A percentile compares a stretch with the other conserved stretches of the same genome.
Evolutionary conservation across 2,113 vertebrate genomes (phyloP).

Genomic region (Myotis brandtii): DNA sequence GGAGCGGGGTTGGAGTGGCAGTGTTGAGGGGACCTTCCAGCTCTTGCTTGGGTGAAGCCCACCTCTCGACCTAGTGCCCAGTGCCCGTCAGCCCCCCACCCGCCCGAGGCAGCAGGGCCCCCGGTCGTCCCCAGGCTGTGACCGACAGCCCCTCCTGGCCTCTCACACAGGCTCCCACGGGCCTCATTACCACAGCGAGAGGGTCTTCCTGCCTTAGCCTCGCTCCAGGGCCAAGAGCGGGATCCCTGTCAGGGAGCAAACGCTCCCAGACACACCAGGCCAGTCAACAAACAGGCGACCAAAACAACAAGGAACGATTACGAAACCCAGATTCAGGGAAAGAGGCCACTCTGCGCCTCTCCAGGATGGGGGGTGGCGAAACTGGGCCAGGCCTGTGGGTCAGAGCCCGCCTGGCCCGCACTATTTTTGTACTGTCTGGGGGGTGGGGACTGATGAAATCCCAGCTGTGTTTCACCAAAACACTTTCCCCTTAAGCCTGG

Average conservation of each 20-base stretch:
- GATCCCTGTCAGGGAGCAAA: not conserved
- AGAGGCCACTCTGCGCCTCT: slow-evolving; percentile 37
- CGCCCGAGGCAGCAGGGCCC: not conserved
- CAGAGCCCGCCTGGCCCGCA: slow-evolving; percentile 67
- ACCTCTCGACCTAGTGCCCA: not conserved
- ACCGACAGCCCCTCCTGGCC: not conserved
- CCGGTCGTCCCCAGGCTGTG: not conserved
- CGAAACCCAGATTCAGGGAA: slow-evolving; percentile 51
- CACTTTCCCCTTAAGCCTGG: slow-evolving; percentile 69
- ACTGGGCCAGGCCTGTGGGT: slow-evolving; percentile 68
- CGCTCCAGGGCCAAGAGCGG: not conserved
- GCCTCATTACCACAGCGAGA: not conserved
- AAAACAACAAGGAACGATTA: slow-evolving; percentile 70
- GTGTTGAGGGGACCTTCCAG: not conserved
- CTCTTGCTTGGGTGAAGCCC: not conserved
- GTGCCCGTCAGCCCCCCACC: not conserved
- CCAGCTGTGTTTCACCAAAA: slow-evolving; percentile 74
- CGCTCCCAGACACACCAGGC: slow-evolving; percentile 49
- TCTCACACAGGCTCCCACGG: not conserved
- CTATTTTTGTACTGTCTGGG: slow-evolving; percentile 81
- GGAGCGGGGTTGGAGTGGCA: not conserved
- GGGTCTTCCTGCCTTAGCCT: not conserved
- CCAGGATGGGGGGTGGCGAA: not conserved
- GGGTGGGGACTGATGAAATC: slow-evolving; percentile 72
- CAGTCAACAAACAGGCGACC: slow-evolving; percentile 66